Conservation (phyloP, 2,797 vertebrate genomes). For the Sus cebifrons region DNA sequence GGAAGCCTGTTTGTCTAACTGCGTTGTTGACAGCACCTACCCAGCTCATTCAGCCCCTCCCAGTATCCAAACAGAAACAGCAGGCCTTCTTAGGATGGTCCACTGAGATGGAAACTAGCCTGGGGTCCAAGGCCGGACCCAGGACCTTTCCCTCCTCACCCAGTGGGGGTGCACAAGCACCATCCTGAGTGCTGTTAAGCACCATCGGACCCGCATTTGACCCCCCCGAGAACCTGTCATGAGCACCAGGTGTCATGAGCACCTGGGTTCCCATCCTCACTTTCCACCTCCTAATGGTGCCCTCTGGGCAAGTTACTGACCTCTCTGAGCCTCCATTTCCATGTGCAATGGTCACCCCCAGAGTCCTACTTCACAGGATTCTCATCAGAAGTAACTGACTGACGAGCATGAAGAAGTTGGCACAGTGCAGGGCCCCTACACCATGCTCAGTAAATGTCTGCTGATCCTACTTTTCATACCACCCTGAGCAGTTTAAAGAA, state of each 20-base stretch:
- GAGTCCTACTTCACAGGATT: neutral
- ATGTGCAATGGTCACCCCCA: neutral
- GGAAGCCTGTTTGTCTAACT: neutral
- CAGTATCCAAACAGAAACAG: neutral
- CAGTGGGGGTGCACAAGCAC: neutral
- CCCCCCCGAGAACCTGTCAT: neutral
- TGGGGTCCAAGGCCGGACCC: neutral
- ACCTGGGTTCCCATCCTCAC: neutral
- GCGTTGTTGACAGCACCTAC: neutral
- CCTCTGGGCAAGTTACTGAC: neutral
- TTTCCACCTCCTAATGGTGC: neutral
- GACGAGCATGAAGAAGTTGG: neutral
- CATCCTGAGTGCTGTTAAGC: neutral
- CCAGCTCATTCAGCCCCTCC: neutral
- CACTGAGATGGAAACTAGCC: neutral
- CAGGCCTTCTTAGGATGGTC: neutral
- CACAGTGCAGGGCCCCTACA: neutral
- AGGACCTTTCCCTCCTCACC: neutral
- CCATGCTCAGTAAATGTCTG: no score
- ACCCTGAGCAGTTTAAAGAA: neutral
- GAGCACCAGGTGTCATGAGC: neutral
- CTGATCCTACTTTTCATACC: neutral
- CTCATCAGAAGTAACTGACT: neutral
- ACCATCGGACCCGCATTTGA: fast-evolving
- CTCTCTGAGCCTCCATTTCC: neutral